Base-by-base conservation (phyloP, 2,113 vertebrate species). In the Polypterus senegalus region DNA sequence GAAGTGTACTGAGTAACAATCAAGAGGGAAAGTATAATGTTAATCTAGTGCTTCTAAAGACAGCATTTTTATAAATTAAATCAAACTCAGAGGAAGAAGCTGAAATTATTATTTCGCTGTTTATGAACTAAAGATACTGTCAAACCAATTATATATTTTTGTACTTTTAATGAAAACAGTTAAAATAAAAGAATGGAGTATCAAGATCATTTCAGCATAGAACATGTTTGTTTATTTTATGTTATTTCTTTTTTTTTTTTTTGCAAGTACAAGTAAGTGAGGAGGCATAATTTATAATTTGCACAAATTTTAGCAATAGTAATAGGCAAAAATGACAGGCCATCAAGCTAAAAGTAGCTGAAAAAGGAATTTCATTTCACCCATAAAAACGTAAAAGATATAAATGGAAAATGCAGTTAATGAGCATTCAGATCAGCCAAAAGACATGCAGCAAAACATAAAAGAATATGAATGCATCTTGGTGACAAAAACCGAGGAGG, bases 81-180 rank as follows among this genome's bases (percentile, higher is more conserved):
- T 27, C 27, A 27, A 27, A 27, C 27, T 27, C 27, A 27, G 27
- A 27, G 27, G 27, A 27, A 27, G 27, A 27, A 27, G 27, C 27
- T 27, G 27, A 27, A 27, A 27, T 27, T 27, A 27, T 27, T 27
- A 27, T 27, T 27, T 27, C 27, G 27, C 27, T 27, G 27, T 27
- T 27, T 27, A 27, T 27, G 27, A 27, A 27, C 27, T 27, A 27
- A 27, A 27, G 27, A 27, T 27, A 27, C 27, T 27, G 27, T 27
- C 27, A 27, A 27, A 27, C 27, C 27, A 27, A 27, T 66, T 3
- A 58, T 46, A 62, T 54, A 54, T 10, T 10, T 46, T 52, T 54
- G 61, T 52, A 62, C 61, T 63, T 57, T 63, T 57, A 7, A 52
- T 27, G 54, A 52, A 52, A 4, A 46, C 61, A 53, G 11, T 53